Evolutionary conservation across 2,888 invertebrate species (phyloP), one percentile per base, ranked within the genome.

Genomic region (Tachina fera): DNA sequence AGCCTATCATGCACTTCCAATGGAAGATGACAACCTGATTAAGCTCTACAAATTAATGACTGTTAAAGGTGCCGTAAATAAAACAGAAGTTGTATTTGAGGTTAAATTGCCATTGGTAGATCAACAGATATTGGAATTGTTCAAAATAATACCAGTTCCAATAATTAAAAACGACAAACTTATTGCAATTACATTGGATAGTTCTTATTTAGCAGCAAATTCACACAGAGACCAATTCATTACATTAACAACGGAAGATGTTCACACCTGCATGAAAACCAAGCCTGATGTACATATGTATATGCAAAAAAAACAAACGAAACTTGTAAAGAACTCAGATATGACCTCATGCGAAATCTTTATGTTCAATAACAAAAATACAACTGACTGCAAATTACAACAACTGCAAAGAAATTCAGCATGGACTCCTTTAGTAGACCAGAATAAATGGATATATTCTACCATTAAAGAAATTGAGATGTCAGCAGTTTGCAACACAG

Each of bases 101-200:
- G 43, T 65, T 13, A 65, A 16, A 43, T 14, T 47, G 47, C 47
- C 65, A 45, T 22, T 22, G 22, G 65, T 65, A 13, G 47, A 65
- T 16, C 65, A 65, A 22, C 65, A 65, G 10, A 43, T 10, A 13
- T 13, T 65, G 9, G 65, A 47, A 47, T 5, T 47, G 4, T 47
- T 65, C 14, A 22, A 47, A 6, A 10, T 19, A 22, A 22, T 65
- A 16, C 45, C 65, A 10, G 47, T 65, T 13, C 14, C 47, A 45
- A 47, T 43, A 43, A 61, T 41, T 39, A 61, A 43, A 61, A 61
- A 31, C 11, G 16, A 0, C 31, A 16, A 16, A 31, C 31, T 31
- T 9, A 14, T 39, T 14, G 2, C 51, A n/a, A 51, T 51, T 16
- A 51, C 13, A 14, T n/a, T 16, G 3, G 9, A 9, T 14, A 16